Base-by-base conservation (phyloP, 2,888 invertebrate genomes). In the Amphipoea lucens region DNA sequence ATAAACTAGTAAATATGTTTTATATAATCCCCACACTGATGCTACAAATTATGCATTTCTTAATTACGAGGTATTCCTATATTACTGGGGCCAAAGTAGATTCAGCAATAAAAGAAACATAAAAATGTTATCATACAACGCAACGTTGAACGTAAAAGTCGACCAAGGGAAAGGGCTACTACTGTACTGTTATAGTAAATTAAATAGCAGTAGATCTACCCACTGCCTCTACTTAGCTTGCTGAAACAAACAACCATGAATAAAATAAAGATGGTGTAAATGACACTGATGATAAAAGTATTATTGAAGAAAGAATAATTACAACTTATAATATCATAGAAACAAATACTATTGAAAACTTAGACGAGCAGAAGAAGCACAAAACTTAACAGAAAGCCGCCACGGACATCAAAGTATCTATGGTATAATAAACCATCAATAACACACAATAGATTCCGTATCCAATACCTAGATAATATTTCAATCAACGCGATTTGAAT, bases 401-500 rank as follows among this genome's bases (percentile, higher is more conserved):
- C 63, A 23, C 42, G 23, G 20, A n/a, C 42, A 65, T 42, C 48
- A 79, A 77, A 60, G 36, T 62, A 40, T 83, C 23, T 9, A 45
- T 6, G n/a, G 12, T 12, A 12, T n/a, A 63, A 73, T 68, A 69
- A 68, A 74, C 54, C 42, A 72, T 57, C 57, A 63, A 60, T 76
- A 40, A 63, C 17, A 66, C 17, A 87, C 85, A 86, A 87, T 71
- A 78, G 70, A 62, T 69, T 45, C 57, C 36, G 42, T 74, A 74
- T 42, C 40, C 17, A 51, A 82, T 76, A 87, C 51, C 69, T 66
- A 36, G 68, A 82, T 71, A 71, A 80, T 87, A 83, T 80, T 85
- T 88, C 82, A 82, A 88, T 85, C 85, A 78, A 45, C 36, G 23
- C 62, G 74, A 80, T 84, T 80, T 54, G 17, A 87, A 75, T 20